Evolutionary conservation across 2,797 vertebrate genomes (phyloP), one percentile per base, ranked within the genome.

Genomic region (Chlorospingus semifuscus): DNA sequence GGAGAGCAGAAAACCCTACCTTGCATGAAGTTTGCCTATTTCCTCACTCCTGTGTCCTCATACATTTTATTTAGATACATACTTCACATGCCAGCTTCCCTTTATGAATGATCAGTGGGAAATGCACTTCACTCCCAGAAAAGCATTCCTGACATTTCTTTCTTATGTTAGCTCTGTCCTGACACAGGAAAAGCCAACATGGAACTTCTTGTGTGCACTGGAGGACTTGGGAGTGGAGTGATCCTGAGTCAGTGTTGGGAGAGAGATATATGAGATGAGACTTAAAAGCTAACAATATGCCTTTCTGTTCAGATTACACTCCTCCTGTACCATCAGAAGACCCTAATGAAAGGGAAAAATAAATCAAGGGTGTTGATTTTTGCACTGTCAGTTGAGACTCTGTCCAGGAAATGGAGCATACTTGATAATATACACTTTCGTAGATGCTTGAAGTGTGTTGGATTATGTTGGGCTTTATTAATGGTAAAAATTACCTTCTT

Each of bases 31-130:
- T 72, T 80, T 90, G 42, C 65, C 86, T 36, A 21, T 85, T n/a
- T 90, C 41, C 41, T 81, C 47, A 18, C 30, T 65, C 21, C 41
- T 49, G 3, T 64, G 70, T 86, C 63, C 60, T 87, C 44, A 70
- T 32, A 70, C 13, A n/a, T 88, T 96, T 92, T 85, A 90, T 93
- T 94, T 87, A 72, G 75, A 66, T 36, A 79, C 26, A 52, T 32
- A 60, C 39, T 85, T 94, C 71, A 59, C 60, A 80, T 70, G 49
- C 64, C 87, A 89, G 71, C 71, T 95, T 86, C 91, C 64, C 50
- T 36, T 61, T 52, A 57, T 0, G 6, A 87, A 87, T 74, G 32
- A 60, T 87, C 81, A 74, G 29, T 74, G 52, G 56, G 19, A 94
- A 93, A 77, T 53, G 57, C 56, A 66, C 8, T 55, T 80, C 64